A percentile compares a stretch with the other conserved stretches of the same genome.
These are phyloP conservation scores for Caenorhabditis wallacei DNA, from an alignment of 2,888 invertebrate genomes.

Conservation along the genomic window DNA sequence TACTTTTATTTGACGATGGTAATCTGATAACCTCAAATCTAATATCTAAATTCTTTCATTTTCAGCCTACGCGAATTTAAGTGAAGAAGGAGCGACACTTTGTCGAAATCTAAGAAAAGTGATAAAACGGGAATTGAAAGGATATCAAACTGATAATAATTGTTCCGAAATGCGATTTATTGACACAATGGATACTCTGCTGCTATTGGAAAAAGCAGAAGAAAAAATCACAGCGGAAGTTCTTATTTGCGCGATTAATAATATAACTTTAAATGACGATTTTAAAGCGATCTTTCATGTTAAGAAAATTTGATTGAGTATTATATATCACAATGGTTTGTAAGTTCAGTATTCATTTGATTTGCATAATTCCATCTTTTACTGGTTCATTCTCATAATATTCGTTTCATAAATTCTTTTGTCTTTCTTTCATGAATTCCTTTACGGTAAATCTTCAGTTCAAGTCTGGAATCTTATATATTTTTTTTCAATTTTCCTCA, in stretches of 20 bases:
- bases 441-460: too few relatives aligned
- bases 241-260: conserved; percentile 28
- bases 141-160: conserved; percentile 40
- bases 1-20: conserved; percentile 26
- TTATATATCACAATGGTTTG: conserved; percentile 1
- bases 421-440: background rate
- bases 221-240: conserved; percentile 36
- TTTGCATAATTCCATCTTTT: background rate
- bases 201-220: conserved; percentile 37
- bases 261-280: conserved; percentile 32
- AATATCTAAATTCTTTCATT: background rate
- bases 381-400: conserved; percentile 7
- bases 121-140: conserved; percentile 29
- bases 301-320: conserved; percentile 17
- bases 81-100: conserved; percentile 24
- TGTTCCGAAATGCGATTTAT: conserved; percentile 20
- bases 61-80: conserved; percentile 42
- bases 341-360: background rate
- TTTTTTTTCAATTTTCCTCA: too few relatives aligned
- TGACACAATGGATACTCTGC: conserved; percentile 27
- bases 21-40: background rate
- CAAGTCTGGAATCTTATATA: too few relatives aligned
- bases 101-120: conserved; percentile 36
- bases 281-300: conserved; percentile 22
- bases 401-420: conserved; percentile 15